phyloP scores from a whole-genome alignment of 2,888 invertebrate genomes.

The Trachelus iudaicus region DNA sequence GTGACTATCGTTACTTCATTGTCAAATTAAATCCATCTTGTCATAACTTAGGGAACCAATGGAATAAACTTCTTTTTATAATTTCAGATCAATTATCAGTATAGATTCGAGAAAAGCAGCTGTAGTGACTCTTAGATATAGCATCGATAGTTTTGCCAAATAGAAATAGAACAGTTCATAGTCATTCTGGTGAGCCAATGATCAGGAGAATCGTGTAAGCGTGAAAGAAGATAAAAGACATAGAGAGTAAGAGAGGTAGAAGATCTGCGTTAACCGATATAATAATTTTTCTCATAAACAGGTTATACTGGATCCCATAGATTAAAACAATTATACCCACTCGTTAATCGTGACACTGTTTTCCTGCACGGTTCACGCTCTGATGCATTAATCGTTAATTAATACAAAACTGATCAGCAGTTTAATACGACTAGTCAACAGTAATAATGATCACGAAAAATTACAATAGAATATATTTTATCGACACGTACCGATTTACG shows the following conservation, averaged over 20 bases:
- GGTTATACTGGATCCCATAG: not conserved
- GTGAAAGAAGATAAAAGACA: not conserved
- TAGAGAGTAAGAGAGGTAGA: not conserved
- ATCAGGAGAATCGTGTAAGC: not conserved
- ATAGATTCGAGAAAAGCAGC: constrained; percentile 22
- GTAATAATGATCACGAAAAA: constrained; percentile 22
- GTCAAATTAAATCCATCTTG: not conserved
- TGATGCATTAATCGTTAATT: constrained; percentile 13
- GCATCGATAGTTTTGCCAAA: constrained; percentile 40
- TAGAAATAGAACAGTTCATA: constrained; percentile 24
- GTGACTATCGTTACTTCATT: not conserved
- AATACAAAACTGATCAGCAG: constrained; percentile 38
- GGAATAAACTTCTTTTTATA: not conserved
- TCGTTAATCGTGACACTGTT: constrained; percentile 24
- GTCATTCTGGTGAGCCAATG: not conserved
- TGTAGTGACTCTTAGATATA: constrained; percentile 17
- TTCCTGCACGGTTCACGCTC: constrained; percentile 1
- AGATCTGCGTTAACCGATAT: not conserved
- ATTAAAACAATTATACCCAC: constrained; percentile 23
- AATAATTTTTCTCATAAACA: not conserved
- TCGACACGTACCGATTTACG: constrained; percentile 1
- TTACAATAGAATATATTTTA: constrained; percentile 15
- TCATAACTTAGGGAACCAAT: not conserved
- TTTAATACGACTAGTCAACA: constrained; percentile 43
- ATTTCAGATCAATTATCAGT: constrained; percentile 35